phyloP scores from a whole-genome alignment of 2,888 invertebrate genomes.

The Proisotoma minuta region DNA sequence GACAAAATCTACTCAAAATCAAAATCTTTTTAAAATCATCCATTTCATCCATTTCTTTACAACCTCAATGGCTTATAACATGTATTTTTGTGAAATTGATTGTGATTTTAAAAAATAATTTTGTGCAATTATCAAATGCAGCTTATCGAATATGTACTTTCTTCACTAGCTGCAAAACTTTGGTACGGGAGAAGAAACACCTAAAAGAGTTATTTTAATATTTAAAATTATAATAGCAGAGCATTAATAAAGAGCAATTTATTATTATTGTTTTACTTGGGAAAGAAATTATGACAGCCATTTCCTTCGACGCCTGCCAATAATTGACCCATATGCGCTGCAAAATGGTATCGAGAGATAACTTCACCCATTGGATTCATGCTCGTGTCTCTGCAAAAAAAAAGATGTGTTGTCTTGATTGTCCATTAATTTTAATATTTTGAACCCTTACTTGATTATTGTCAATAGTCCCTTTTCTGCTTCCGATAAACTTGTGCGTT shows the following conservation, averaged over 20 bases:
- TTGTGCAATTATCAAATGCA: neutral
- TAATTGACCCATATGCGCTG: slow-evolving; percentile 65
- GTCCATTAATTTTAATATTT: neutral
- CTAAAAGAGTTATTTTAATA: too few relatives aligned
- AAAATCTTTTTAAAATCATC: too few relatives aligned
- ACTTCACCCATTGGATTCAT: slow-evolving; percentile 60
- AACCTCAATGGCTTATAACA: too few relatives aligned
- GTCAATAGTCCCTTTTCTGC: slow-evolving; percentile 60
- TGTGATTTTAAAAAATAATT: neutral
- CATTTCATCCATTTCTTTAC: neutral
- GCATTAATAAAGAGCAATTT: too few relatives aligned
- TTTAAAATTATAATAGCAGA: too few relatives aligned
- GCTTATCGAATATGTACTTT: slow-evolving; percentile 53
- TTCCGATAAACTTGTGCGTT: slow-evolving; percentile 57
- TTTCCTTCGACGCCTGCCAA: slow-evolving; percentile 63
- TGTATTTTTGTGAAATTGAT: neutral
- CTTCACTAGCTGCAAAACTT: slow-evolving; percentile 63
- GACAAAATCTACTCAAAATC: too few relatives aligned
- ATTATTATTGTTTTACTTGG: too few relatives aligned
- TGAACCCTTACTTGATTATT: slow-evolving; percentile 57
- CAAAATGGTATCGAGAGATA: slow-evolving; percentile 52
- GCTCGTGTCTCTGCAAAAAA: slow-evolving; percentile 58
- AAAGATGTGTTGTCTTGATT: slow-evolving; percentile 14
- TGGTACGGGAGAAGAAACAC: slow-evolving; percentile 61
- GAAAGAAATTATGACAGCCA: slow-evolving; percentile 65